Evolutionary conservation across 2,797 vertebrate species (phyloP), one percentile per base, ranked within the genome.

Genomic region (Mastacembelus armatus): DNA sequence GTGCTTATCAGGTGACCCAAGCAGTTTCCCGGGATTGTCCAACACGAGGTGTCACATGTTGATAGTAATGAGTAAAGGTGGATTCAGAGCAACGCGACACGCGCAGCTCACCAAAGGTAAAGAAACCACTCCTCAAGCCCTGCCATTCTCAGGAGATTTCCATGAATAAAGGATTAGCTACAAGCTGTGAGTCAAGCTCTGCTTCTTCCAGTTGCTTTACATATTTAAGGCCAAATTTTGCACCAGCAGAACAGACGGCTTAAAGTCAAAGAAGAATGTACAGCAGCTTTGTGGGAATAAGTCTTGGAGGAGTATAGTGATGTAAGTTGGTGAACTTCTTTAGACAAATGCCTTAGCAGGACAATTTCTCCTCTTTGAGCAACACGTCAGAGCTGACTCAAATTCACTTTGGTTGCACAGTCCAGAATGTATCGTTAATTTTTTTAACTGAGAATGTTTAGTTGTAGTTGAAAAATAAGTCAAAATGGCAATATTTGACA

Each of bases 141-240:
- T 88, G 81, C 66, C 80, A 77, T 87, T 92, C 84, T 81, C 84
- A 70, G 77, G 74, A 87, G 85, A 89, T 88, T 88, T 75, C 77
- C 81, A 88, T 87, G 84, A 89, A 90, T 90, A 88, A 85, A 85
- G 89, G 88, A 93, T 91, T 92, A 90, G 83, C 85, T 71, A 66
- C 90, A 88, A 89, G 85, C 90, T 85, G 80, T 49, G 83, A 88
- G 89, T 90, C 87, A 88, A 86, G 88, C 89, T 88, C 80, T 67
- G 83, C 63, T 88, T 88, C 79, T 85, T 80, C 81, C 66, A 80
- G 62, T 89, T 86, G 81, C 88, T 92, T 90, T 90, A 89, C 88
- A 91, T 90, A 91, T 92, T 92, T 88, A 85, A 88, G 77, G 83
- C 78, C 42, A 39, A 83, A 74, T 86, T 85, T 78, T 66, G 71